A percentile compares a stretch with the other conserved stretches of the same genome.
phyloP scores from a whole-genome alignment of 2,888 invertebrate species.

The Podabrus alpinus region DNA sequence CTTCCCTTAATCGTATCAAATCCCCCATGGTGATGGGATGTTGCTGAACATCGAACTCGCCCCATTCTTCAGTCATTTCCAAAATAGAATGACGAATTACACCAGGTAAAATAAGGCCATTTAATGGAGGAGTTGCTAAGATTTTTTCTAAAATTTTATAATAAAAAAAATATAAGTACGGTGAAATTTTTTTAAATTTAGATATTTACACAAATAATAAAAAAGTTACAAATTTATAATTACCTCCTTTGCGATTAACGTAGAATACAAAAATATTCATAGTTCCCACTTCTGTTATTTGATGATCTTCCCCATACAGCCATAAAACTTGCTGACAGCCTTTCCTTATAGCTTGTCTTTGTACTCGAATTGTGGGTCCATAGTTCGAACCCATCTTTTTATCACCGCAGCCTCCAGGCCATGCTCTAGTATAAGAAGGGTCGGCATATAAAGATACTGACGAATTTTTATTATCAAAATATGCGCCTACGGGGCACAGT shows the following conservation, averaged over 20 bases:
- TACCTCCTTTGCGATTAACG: constrained; percentile 85
- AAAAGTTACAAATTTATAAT: background rate
- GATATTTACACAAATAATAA: background rate
- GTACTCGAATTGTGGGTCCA: constrained; percentile 83
- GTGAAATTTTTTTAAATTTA: background rate
- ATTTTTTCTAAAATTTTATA: constrained; percentile 71
- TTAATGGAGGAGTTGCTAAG: constrained; percentile 89
- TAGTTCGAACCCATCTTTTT: constrained; percentile 96
- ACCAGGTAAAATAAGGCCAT: constrained; percentile 94
- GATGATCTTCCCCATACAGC: constrained; percentile 91
- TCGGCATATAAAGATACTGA: constrained; percentile 88
- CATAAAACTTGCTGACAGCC: constrained; percentile 95
- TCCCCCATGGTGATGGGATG: constrained; percentile 83
- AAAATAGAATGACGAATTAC: constrained; percentile 89
- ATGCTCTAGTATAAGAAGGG: constrained; percentile 82
- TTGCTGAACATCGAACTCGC: constrained; percentile 83
- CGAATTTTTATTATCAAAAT: constrained; percentile 71
- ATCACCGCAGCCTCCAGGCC: constrained; percentile 94
- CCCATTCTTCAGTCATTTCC: constrained; percentile 80
- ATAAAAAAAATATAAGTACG: background rate
- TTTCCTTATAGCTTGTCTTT: constrained; percentile 72
- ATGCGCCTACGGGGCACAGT: constrained; percentile 90
- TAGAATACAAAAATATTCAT: constrained; percentile 96
- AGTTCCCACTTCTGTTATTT: constrained; percentile 95
- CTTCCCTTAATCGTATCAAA: constrained; percentile 70